Conservation (phyloP, 2,113 vertebrate genomes). For the Spea bombifrons region DNA sequence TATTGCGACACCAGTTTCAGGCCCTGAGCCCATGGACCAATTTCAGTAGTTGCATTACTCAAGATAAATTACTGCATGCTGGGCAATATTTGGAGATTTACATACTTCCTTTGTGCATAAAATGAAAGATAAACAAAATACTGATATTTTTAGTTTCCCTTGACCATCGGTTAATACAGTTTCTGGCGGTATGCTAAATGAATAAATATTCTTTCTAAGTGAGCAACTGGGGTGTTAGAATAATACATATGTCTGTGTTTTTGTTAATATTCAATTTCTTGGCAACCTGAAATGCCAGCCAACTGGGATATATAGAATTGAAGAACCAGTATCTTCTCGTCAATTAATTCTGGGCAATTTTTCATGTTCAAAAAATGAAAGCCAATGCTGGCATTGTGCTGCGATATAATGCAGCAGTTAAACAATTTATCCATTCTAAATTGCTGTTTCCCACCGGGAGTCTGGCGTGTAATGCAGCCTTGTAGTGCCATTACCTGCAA, state of each 20-base stretch:
- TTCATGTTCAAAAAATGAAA: constrained; percentile 29
- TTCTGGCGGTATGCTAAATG: constrained; percentile 14
- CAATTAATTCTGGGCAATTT: constrained; percentile 38
- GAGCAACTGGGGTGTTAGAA: constrained; percentile 29
- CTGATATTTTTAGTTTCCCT: constrained; percentile 10
- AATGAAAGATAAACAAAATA: neutral
- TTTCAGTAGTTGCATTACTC: too few species aligned
- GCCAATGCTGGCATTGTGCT: constrained; percentile 35
- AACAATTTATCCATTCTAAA: constrained; percentile 28
- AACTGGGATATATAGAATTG: neutral
- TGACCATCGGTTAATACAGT: neutral
- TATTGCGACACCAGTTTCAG: too few species aligned
- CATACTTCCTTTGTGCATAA: too few species aligned
- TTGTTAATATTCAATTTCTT: constrained; percentile 30
- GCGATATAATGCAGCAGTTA: constrained; percentile 47
- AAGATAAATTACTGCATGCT: too few species aligned
- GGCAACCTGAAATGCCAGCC: constrained; percentile 10
- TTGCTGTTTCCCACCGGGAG: constrained; percentile 37
- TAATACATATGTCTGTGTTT: constrained; percentile 45
- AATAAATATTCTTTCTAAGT: constrained; percentile 21
- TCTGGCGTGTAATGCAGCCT: accelerated
- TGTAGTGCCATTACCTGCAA: constrained; percentile 20
- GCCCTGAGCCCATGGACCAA: too few species aligned
- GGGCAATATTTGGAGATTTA: too few species aligned
- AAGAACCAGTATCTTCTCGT: constrained; percentile 11